Evolutionary conservation across 2,113 vertebrate species (phyloP).

Genomic region (Aegithalos caudatus): DNA sequence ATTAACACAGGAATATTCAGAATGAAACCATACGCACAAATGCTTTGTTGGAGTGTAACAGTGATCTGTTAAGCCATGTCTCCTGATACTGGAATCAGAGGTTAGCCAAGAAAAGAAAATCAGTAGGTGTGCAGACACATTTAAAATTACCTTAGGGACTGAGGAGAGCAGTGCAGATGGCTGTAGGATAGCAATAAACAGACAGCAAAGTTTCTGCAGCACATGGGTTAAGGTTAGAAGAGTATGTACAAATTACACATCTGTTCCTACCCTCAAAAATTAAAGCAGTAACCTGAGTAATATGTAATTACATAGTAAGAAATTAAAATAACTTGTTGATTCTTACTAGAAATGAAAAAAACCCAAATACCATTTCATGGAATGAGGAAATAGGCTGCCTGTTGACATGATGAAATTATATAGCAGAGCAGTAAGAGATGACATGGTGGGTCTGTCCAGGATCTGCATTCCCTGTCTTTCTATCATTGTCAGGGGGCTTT

Average conservation of each 20-base stretch:
- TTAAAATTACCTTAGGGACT: neutral
- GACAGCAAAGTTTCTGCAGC: neutral
- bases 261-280: neutral
- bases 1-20: neutral
- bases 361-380: neutral
- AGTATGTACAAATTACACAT: neutral
- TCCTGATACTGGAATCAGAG: neutral
- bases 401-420: neutral
- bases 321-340: neutral
- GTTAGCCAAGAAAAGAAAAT: slow-evolving; percentile 4
- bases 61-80: neutral
- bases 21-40: neutral
- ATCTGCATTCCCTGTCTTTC: neutral
- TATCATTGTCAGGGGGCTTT: neutral
- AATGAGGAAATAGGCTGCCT: neutral
- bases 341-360: neutral
- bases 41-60: neutral
- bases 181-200: neutral
- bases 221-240: neutral
- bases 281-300: neutral
- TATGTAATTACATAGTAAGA: neutral
- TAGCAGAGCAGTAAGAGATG: neutral
- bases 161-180: neutral
- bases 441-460: neutral
- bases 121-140: neutral